phyloP scores from a whole-genome alignment of 2,113 vertebrate genomes.

The Cynocephalus volans region DNA sequence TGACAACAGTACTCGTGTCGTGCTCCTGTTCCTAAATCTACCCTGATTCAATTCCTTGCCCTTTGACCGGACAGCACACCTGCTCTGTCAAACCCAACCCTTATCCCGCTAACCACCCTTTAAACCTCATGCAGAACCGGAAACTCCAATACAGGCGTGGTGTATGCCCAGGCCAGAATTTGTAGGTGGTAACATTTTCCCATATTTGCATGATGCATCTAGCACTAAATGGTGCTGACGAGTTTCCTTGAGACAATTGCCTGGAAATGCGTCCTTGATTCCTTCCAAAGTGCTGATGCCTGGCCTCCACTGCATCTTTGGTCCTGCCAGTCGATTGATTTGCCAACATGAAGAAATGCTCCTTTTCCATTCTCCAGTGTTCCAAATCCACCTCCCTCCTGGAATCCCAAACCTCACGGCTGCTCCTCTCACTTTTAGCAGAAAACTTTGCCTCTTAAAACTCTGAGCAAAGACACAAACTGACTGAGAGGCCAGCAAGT shows the following conservation, averaged over 20 bases:
- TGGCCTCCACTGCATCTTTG: neutral
- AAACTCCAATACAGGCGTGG: accelerated
- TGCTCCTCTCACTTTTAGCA: neutral
- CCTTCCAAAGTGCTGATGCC: neutral
- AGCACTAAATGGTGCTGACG: accelerated
- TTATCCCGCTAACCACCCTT: neutral
- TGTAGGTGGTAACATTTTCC: neutral
- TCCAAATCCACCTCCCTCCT: neutral
- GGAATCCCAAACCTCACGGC: accelerated
- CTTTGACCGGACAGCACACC: neutral
- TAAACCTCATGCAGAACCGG: neutral
- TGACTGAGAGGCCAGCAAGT: neutral
- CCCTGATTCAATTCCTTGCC: neutral
- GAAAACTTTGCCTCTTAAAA: neutral
- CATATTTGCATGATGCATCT: neutral
- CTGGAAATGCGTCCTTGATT: neutral
- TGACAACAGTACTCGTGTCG: accelerated
- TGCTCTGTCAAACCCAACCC: too few species aligned
- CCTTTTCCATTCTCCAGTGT: neutral
- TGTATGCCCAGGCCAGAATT: too few species aligned
- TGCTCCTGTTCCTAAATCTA: neutral
- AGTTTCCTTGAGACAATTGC: neutral
- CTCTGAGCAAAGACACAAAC: neutral
- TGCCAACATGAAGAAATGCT: neutral
- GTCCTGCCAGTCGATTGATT: neutral